Evolutionary conservation across 1,140 invertebrate species (phyloP), one percentile per base, ranked within the genome.

Genomic region (Drosophila baimaii): DNA sequence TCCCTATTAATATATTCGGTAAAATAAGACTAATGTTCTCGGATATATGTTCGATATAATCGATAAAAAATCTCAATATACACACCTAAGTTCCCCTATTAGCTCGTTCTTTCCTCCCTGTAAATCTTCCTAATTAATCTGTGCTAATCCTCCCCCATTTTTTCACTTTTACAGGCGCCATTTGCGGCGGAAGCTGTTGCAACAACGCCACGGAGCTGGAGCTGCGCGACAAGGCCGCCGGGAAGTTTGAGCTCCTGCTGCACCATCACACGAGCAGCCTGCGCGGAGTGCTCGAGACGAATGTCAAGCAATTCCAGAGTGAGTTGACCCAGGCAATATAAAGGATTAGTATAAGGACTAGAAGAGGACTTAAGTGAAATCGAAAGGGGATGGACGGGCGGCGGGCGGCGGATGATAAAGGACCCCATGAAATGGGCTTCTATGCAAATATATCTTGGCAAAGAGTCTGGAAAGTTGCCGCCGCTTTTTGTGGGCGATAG

Each of bases 241-340:
- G 64, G 17, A 81, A 79, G 55, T 92, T 92, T 58, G 90, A 86
- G 61, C 73, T 81, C 23, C 61, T 92, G 58, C 77, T 92, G 72
- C 90, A 91, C 59, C 86, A 92, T 61, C 91, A 92, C 29, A 92
- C 91, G 23, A 91, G 81, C 73, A 92, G 90, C 49, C 78, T 92
- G 57, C 86, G 91, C 29, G 91, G 91, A 62, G 82, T 92, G 47
- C 74, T 92, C 41, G 90, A 89, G 66, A 81, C 79, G 47, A 92
- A 85, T 39, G 90, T 84, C 62, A 90, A 71, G 35, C 68, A 84
- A 68, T 92, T 91, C 56, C 90, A 91, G 61, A 80, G 91, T 92
- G 73, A 92, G 91, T 92, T 69, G 13, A 25, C n/a, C 27, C 27
- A 13, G 19, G 19, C 9, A 19, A 54, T 27, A 27, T 9, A 61